A percentile compares a stretch with the other conserved stretches of the same genome.
Evolutionary conservation across 2,888 invertebrate genomes (phyloP).

Genomic region (Sarcophaga variegata): DNA sequence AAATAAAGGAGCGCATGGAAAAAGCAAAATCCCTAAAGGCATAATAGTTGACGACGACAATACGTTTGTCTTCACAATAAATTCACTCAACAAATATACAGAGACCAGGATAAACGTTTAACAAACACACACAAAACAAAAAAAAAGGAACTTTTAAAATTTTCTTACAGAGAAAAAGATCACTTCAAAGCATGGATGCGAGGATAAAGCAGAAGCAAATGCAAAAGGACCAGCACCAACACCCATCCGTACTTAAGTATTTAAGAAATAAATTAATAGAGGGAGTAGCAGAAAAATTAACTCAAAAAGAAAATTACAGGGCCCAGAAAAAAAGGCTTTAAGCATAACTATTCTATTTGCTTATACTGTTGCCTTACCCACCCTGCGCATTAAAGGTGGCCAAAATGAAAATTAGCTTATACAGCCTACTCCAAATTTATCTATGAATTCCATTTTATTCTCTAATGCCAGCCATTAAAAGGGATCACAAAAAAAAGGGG

Average conservation of each 20-base stretch:
- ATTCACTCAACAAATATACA: constrained; percentile 35
- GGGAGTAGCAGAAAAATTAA: constrained; percentile 33
- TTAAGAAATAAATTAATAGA: constrained; percentile 7
- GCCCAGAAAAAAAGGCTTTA: constrained; percentile 65
- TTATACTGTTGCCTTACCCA: neutral
- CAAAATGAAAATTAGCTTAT: constrained; percentile 54
- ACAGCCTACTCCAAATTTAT: constrained; percentile 6
- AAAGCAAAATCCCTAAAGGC: constrained; percentile 57
- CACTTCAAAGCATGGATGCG: constrained; percentile 18
- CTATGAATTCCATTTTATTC: constrained; percentile 30
- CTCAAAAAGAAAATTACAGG: constrained; percentile 76
- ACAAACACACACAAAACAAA: constrained; percentile 12
- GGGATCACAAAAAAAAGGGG: neutral
- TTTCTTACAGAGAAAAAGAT: constrained; percentile 23
- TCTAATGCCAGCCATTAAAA: neutral
- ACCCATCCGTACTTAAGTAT: constrained; percentile 12
- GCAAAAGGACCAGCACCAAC: neutral
- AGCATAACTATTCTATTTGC: neutral
- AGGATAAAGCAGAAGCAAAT: neutral
- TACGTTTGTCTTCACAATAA: constrained; percentile 65
- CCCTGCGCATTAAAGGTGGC: constrained; percentile 38
- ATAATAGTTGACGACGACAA: constrained; percentile 65
- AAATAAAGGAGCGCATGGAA: neutral
- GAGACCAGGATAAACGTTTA: constrained; percentile 46
- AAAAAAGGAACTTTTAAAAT: constrained; percentile 27